These are phyloP conservation scores for Cranoglanis bouderius DNA, from an alignment of 2,113 vertebrate genomes.

Conservation along the genomic window DNA sequence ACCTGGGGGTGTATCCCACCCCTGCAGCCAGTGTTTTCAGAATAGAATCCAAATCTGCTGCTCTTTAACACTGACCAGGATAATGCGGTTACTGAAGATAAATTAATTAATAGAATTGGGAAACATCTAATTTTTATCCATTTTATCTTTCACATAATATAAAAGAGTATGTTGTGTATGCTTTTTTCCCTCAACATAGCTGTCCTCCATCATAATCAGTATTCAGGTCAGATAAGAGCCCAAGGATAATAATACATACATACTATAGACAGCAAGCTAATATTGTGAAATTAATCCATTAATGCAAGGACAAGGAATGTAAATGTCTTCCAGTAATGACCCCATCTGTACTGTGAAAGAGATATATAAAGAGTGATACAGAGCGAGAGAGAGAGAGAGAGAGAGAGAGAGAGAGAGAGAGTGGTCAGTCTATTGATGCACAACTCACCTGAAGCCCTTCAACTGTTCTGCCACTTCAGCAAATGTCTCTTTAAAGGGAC, in stretches of 20 bases:
- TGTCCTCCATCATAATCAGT: not conserved
- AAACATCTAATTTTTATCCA: not conserved
- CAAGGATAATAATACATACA: conserved; percentile 26
- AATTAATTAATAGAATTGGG: not conserved
- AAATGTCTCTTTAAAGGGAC: conserved; percentile 28
- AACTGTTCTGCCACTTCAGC: conserved; percentile 40
- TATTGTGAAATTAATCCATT: conserved; percentile 52
- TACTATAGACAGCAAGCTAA: conserved; percentile 43
- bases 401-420: conserved; percentile 32
- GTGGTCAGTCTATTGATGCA: conserved; percentile 36
- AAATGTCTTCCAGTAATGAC: conserved; percentile 54
- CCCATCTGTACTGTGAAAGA: not conserved
- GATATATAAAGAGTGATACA: not conserved
- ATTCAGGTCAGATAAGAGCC: not conserved
- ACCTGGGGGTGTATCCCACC: not conserved
- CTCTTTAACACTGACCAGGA: not conserved
- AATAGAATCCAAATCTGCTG: not conserved
- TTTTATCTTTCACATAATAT: not conserved
- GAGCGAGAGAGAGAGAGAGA: conserved; percentile 37
- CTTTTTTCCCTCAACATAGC: not conserved
- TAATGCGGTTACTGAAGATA: not conserved
- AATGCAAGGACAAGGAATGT: conserved; percentile 40
- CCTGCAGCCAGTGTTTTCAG: not conserved
- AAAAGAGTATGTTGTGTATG: not conserved
- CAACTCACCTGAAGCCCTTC: conserved; percentile 12